These are phyloP conservation scores for Meandrusa payeni DNA, from an alignment of 2,888 invertebrate genomes.

Conservation along the genomic window DNA sequence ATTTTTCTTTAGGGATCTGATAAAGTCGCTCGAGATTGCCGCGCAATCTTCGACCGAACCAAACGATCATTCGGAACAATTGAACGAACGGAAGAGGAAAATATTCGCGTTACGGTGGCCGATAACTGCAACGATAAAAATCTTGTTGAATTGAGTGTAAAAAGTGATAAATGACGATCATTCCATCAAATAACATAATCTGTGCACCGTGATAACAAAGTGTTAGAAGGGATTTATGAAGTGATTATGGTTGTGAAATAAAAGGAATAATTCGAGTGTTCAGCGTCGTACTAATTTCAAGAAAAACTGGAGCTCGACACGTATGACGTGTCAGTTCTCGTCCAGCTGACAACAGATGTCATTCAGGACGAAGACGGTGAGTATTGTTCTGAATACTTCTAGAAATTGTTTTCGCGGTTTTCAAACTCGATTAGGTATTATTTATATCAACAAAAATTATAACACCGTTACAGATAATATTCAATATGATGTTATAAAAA, in stretches of 20 bases:
- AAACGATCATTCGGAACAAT: conserved; percentile 18
- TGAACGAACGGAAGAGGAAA: conserved; percentile 28
- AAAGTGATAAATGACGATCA: conserved; percentile 29
- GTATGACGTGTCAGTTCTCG: conserved; percentile 78
- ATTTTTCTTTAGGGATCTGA: conserved; percentile 9
- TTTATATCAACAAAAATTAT: too few species aligned
- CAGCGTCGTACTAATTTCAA: conserved; percentile 28
- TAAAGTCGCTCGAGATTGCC: conserved; percentile 16
- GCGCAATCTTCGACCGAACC: conserved; percentile 20
- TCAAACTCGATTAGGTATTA: too few species aligned
- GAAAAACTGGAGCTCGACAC: conserved; percentile 78
- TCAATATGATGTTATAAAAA: too few species aligned
- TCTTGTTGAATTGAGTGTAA: conserved; percentile 28
- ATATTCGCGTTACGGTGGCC: conserved; percentile 28
- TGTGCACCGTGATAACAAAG: conserved; percentile 5
- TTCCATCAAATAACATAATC: conserved; percentile 19
- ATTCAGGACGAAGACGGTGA: conserved; percentile 70
- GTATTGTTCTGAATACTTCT: too few species aligned
- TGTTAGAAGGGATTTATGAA: background rate
- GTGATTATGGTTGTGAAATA: conserved; percentile 28
- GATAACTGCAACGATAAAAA: conserved; percentile 27
- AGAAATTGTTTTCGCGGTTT: background rate
- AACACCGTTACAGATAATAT: too few species aligned
- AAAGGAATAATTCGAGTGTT: conserved; percentile 1
- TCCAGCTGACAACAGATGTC: conserved; percentile 80